A percentile compares a stretch with the other conserved stretches of the same genome.
Conservation (phyloP, 2,888 invertebrate genomes). For the Chelonus formosanus region DNA sequence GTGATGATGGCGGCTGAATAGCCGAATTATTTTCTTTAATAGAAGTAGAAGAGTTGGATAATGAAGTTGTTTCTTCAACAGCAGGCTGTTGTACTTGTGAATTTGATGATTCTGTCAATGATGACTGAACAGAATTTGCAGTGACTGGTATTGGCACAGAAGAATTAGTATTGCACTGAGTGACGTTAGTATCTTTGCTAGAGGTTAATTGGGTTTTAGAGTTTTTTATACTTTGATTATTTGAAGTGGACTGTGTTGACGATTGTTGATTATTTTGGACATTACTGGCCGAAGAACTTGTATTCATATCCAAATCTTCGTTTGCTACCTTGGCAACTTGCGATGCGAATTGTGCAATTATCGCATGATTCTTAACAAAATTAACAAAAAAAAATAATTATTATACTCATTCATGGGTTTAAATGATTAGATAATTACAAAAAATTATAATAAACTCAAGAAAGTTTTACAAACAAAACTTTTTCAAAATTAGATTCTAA, state of each 20-base stretch:
- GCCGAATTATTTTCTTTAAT: conserved; percentile 41
- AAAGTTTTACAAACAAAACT: conserved; percentile 34
- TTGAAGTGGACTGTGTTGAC: neutral
- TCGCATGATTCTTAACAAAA: conserved; percentile 60
- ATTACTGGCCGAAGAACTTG: conserved; percentile 11
- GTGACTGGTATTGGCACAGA: conserved; percentile 43
- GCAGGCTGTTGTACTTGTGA: conserved; percentile 9
- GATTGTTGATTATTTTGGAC: conserved; percentile 10
- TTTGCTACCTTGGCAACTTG: conserved; percentile 59
- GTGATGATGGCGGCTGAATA: conserved; percentile 36
- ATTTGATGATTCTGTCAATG: conserved; percentile 39
- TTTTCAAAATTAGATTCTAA: conserved; percentile 37
- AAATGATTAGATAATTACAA: no score
- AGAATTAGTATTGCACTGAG: conserved; percentile 47
- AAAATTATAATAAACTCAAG: conserved; percentile 21
- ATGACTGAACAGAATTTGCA: conserved; percentile 46
- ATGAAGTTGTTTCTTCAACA: neutral
- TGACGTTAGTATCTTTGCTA: conserved; percentile 45
- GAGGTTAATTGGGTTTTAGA: conserved; percentile 47
- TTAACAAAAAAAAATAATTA: conserved; percentile 38
- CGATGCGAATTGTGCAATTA: conserved; percentile 62
- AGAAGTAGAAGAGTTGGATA: neutral
- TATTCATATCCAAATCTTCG: conserved; percentile 42
- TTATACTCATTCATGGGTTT: no score
- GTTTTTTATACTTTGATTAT: conserved; percentile 25